phyloP scores from a whole-genome alignment of 2,888 invertebrate genomes.

The Conops quadrifasciatus region DNA sequence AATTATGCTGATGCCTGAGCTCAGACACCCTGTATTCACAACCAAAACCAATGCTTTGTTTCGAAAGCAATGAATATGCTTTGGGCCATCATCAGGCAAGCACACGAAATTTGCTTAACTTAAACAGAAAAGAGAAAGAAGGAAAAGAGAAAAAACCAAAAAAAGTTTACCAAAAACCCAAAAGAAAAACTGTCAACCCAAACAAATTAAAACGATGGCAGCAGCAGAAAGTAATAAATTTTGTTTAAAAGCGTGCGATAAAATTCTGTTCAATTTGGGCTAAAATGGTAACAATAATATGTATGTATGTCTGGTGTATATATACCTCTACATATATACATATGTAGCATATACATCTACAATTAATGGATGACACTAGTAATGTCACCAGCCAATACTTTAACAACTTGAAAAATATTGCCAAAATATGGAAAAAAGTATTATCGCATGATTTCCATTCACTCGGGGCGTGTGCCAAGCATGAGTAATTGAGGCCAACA shows the following conservation, averaged over 20 bases:
- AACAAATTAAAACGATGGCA: constrained; percentile 20
- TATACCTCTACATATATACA: neutral
- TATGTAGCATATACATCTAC: too few species aligned
- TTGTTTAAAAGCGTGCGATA: constrained; percentile 22
- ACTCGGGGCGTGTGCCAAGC: constrained; percentile 3
- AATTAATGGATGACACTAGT: neutral
- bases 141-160: too few species aligned
- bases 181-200: constrained; percentile 7
- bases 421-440: neutral
- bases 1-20: too few species aligned
- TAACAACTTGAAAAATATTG: neutral
- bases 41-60: too few species aligned
- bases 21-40: too few species aligned
- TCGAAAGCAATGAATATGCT: too few species aligned
- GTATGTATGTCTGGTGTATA: neutral
- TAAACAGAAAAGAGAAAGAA: too few species aligned
- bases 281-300: neutral
- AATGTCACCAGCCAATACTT: neutral
- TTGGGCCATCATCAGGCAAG: too few species aligned
- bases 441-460: neutral
- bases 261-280: constrained; percentile 10
- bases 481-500: constrained; percentile 20
- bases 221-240: constrained; percentile 25
- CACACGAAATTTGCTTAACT: too few species aligned
- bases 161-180: too few species aligned